These are phyloP conservation scores for Drosophila melanocephala DNA, from an alignment of 2,888 invertebrate species.

Conservation along the genomic window DNA sequence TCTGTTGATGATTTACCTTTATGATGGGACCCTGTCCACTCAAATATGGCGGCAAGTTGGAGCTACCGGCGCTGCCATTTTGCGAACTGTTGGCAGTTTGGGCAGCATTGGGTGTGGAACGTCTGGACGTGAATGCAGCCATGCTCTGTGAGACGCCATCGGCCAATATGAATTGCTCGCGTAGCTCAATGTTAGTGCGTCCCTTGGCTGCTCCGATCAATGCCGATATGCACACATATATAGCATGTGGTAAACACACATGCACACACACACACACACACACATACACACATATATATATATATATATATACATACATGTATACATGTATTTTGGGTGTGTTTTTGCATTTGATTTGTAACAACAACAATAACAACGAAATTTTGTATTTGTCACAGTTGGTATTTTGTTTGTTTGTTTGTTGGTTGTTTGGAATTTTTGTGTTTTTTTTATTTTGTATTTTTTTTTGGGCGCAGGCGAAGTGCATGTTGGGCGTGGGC, in stretches of 20 bases:
- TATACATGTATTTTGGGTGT: slow-evolving; percentile 32
- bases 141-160: slow-evolving; percentile 99
- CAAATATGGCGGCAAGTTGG: slow-evolving; percentile 86
- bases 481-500: slow-evolving; percentile 68
- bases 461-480: slow-evolving; percentile 61
- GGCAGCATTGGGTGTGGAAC: slow-evolving; percentile 92
- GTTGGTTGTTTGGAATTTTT: slow-evolving; percentile 47
- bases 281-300: slow-evolving; percentile 10
- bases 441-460: slow-evolving; percentile 29
- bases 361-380: slow-evolving; percentile 78
- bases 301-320: slow-evolving; percentile 24
- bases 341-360: slow-evolving; percentile 40
- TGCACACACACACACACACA: slow-evolving; percentile 23
- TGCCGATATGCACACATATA: slow-evolving; percentile 30
- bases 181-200: slow-evolving; percentile 99
- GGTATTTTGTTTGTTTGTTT: slow-evolving; percentile 36
- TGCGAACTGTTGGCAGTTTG: slow-evolving; percentile 79
- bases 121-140: slow-evolving; percentile 98
- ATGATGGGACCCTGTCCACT: slow-evolving; percentile 94
- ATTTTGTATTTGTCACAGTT: slow-evolving; percentile 66
- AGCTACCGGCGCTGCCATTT: slow-evolving; percentile 85
- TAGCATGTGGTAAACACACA: slow-evolving; percentile 19
- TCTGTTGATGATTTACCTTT: slow-evolving; percentile 90
- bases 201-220: slow-evolving; percentile 93
- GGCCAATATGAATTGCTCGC: slow-evolving; percentile 99